These are phyloP conservation scores for Sinocyclocheilus rhinocerous DNA, from an alignment of 2,113 vertebrate species.

Conservation along the genomic window DNA sequence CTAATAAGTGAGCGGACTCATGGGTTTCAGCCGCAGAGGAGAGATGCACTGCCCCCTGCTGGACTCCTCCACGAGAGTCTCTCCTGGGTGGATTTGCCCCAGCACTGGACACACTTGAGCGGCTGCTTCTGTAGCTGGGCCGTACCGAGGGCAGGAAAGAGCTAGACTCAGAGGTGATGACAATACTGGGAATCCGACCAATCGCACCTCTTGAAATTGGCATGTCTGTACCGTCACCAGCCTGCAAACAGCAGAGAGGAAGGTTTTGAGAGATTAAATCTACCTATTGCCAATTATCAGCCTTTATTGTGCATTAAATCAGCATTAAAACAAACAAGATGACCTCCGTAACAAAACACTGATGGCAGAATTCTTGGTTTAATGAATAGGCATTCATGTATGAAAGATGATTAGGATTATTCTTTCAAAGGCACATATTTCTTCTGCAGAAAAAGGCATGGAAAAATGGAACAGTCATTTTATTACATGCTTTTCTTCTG, in stretches of 20 bases:
- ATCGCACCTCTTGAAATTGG: conserved; percentile 53
- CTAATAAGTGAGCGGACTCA: neutral
- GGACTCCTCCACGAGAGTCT: conserved; percentile 18
- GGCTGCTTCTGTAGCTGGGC: conserved; percentile 48
- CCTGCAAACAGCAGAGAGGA: conserved; percentile 51
- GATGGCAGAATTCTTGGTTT: neutral
- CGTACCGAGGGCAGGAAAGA: conserved; percentile 66
- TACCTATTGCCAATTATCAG: neutral
- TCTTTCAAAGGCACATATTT: neutral
- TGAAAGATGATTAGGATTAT: neutral
- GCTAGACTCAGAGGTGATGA: conserved; percentile 73
- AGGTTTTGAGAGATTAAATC: neutral
- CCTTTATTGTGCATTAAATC: neutral
- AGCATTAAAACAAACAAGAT: neutral
- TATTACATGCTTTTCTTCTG: neutral
- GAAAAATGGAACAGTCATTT: neutral
- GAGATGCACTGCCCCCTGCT: conserved; percentile 38
- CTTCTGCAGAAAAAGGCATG: neutral
- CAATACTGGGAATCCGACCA: conserved; percentile 75
- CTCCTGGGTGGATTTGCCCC: conserved; percentile 54
- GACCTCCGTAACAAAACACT: neutral
- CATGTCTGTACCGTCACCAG: conserved; percentile 51
- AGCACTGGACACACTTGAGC: conserved; percentile 43
- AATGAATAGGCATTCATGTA: neutral
- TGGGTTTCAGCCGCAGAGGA: conserved; percentile 18